These are phyloP conservation scores for Silvanus unidentatus DNA, from an alignment of 2,888 invertebrate genomes.

Conservation along the genomic window DNA sequence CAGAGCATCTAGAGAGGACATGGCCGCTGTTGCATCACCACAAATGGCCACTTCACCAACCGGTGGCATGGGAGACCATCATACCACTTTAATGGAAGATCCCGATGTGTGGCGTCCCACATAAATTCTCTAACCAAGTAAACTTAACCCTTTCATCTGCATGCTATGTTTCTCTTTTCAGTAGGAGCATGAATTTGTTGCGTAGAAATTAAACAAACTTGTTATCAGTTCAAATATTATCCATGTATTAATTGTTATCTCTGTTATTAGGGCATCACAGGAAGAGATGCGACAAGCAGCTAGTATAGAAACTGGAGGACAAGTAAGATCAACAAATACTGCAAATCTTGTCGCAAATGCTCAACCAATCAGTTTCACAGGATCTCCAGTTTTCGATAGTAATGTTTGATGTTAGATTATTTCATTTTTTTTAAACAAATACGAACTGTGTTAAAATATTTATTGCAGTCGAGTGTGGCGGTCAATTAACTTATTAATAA, in stretches of 20 bases:
- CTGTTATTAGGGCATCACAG: conserved; percentile 60
- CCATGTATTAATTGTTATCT: not conserved
- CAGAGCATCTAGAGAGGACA: conserved; percentile 80
- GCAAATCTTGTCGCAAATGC: conserved; percentile 72
- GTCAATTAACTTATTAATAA: no score
- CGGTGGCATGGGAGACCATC: conserved; percentile 54
- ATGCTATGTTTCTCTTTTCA: not conserved
- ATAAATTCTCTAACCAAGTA: conserved; percentile 51
- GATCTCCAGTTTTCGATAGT: conserved; percentile 60
- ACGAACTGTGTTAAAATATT: no score
- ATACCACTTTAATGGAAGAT: conserved; percentile 85
- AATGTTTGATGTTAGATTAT: conserved; percentile 53
- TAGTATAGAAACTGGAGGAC: conserved; percentile 30
- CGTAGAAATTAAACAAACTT: not conserved
- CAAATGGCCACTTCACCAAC: conserved; percentile 55
- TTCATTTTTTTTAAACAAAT: no score
- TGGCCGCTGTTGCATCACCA: conserved; percentile 74
- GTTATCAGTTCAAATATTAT: not conserved
- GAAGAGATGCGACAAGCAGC: conserved; percentile 76
- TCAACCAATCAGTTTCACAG: conserved; percentile 71
- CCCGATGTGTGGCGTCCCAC: conserved; percentile 91
- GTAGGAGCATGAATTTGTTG: not conserved
- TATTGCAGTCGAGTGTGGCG: no score
- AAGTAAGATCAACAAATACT: not conserved
- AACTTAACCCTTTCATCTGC: conserved; percentile 1